A percentile compares a stretch with the other conserved stretches of the same genome.
phyloP scores from a whole-genome alignment of 1,140 invertebrate genomes.

The Apis florea region DNA sequence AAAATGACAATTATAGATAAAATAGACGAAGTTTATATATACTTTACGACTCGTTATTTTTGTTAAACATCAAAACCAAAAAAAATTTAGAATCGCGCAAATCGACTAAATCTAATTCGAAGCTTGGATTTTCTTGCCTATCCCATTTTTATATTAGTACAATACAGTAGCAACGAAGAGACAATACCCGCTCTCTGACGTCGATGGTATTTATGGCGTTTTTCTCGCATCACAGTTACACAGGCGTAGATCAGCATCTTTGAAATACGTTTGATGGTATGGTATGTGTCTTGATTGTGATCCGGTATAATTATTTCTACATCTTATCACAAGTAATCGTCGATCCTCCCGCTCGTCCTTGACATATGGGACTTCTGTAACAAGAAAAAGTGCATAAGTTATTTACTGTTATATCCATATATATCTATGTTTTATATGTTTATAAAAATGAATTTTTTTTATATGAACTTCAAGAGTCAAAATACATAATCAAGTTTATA shows the following conservation, averaged over 20 bases:
- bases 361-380: conserved; percentile 71
- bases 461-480: too few relatives aligned
- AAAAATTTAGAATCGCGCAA: too few relatives aligned
- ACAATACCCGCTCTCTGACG: conserved; percentile 38
- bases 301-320: conserved; percentile 76
- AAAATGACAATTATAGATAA: too few relatives aligned
- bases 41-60: too few relatives aligned
- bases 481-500: too few relatives aligned
- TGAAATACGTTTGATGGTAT: conserved; percentile 69
- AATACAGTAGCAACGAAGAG: conserved; percentile 21
- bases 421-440: neutral
- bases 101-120: too few relatives aligned
- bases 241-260: conserved; percentile 73
- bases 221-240: conserved; percentile 68
- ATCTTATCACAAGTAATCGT: conserved; percentile 77
- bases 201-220: conserved; percentile 35
- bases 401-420: neutral
- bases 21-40: too few relatives aligned
- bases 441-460: too few relatives aligned
- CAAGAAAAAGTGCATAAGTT: conserved; percentile 49
- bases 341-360: conserved; percentile 70
- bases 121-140: neutral
- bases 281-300: conserved; percentile 66
- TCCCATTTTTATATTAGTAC: conserved; percentile 20
- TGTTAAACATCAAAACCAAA: too few relatives aligned